Percentiles rank a stretch among this genome's conserved stretches.
Evolutionary conservation across 2,888 invertebrate species (phyloP).

Genomic region (Monoplex corrugatus): DNA sequence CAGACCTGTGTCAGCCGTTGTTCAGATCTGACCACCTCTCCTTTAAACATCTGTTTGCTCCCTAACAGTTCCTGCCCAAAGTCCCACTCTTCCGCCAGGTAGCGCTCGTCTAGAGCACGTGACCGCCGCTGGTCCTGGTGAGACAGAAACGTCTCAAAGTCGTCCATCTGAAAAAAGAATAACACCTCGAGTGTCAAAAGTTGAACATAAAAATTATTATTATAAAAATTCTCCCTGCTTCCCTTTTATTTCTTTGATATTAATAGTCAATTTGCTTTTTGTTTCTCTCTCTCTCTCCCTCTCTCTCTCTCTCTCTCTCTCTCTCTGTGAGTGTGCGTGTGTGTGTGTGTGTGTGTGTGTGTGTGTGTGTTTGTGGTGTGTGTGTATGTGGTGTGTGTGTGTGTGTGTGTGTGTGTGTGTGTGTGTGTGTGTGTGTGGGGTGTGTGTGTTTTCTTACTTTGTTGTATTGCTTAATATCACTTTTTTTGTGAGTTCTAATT

Average conservation of each 20-base stretch:
- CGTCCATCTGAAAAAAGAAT: constrained; percentile 73
- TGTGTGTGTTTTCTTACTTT: background rate
- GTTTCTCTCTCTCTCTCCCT: too few relatives aligned
- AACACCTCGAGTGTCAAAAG: too few relatives aligned
- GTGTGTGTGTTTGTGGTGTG: background rate
- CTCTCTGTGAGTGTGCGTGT: background rate
- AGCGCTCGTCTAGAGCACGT: constrained; percentile 70
- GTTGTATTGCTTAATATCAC: too few relatives aligned
- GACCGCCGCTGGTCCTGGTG: constrained; percentile 76
- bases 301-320: too few relatives aligned
- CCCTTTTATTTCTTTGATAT: too few relatives aligned
- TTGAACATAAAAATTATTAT: too few relatives aligned
- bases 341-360: constrained; percentile 22
- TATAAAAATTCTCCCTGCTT: too few relatives aligned
- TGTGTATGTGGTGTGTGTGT: background rate
- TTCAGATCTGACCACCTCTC: constrained; percentile 69
- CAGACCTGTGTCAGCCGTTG: constrained; percentile 53
- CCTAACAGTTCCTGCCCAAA: constrained; percentile 71
- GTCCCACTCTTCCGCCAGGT: constrained; percentile 76
- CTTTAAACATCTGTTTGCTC: constrained; percentile 66
- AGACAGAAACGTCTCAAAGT: constrained; percentile 74
- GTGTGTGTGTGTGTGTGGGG: background rate
- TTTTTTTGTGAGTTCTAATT: too few relatives aligned
- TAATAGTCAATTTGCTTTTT: too few relatives aligned
- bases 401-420: constrained; percentile 18